phyloP scores from a whole-genome alignment of 2,797 vertebrate species.

The Cichlasoma orientale region DNA sequence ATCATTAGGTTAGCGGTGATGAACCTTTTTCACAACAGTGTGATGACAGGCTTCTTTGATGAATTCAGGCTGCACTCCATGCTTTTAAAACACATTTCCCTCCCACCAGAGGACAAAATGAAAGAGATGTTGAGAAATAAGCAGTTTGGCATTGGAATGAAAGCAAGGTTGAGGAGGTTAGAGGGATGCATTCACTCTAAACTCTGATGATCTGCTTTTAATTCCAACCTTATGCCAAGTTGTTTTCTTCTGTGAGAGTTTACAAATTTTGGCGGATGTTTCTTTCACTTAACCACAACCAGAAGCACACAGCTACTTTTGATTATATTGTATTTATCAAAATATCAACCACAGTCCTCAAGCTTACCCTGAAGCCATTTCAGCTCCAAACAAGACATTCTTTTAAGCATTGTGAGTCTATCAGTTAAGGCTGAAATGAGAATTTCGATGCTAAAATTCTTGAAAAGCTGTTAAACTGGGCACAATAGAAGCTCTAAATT shows the following conservation, averaged over 20 bases:
- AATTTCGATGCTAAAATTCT: not conserved
- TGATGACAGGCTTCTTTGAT: constrained; percentile 22
- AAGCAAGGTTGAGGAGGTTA: constrained; percentile 26
- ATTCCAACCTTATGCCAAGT: constrained; percentile 33
- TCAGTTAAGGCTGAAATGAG: too few species aligned
- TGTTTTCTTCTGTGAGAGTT: constrained; percentile 31
- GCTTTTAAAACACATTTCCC: constrained; percentile 9
- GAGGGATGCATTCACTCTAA: constrained; percentile 27
- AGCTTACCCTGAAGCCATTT: constrained; percentile 25
- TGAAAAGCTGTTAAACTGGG: not conserved
- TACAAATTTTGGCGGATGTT: constrained; percentile 9
- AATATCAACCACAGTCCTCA: constrained; percentile 20
- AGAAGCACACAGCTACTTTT: constrained; percentile 19
- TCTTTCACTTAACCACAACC: constrained; percentile 25
- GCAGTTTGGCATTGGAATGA: constrained; percentile 32
- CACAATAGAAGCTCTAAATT: not conserved
- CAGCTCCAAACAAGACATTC: not conserved
- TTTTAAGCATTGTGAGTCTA: not conserved
- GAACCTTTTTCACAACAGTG: constrained; percentile 2
- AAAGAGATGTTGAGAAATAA: constrained; percentile 37
- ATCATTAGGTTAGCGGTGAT: not conserved
- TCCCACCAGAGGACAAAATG: constrained; percentile 16
- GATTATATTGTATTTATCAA: constrained; percentile 37
- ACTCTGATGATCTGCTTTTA: constrained; percentile 42
- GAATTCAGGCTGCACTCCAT: constrained; percentile 6